These are phyloP conservation scores for Falco naumanni DNA, from an alignment of 2,797 vertebrate species.

Conservation along the genomic window DNA sequence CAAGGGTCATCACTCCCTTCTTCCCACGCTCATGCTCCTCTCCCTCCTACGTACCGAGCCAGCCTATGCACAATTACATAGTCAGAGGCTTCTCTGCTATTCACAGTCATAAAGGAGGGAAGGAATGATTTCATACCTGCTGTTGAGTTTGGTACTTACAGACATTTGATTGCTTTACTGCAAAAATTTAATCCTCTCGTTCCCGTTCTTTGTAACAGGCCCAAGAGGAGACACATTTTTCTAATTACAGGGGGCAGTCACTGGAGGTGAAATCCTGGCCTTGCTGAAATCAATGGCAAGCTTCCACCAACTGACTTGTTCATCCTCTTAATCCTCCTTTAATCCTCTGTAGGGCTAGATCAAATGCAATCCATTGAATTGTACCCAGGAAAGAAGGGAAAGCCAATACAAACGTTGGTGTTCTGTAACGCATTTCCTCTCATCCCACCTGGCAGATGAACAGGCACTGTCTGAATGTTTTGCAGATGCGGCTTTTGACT, in stretches of 20 bases:
- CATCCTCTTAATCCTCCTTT: slow-evolving; percentile 34
- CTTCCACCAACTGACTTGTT: slow-evolving; percentile 16
- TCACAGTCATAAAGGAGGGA: neutral
- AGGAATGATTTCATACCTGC: neutral
- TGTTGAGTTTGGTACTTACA: neutral
- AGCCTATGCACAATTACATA: neutral
- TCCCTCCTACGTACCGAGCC: neutral
- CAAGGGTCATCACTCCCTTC: neutral
- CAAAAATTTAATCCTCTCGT: slow-evolving; percentile 18
- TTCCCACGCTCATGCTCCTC: accelerated
- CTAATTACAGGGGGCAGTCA: neutral
- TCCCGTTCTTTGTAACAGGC: neutral
- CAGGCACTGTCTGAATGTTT: neutral
- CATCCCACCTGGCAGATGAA: neutral
- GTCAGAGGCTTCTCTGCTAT: neutral
- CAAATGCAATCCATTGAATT: slow-evolving; percentile 11
- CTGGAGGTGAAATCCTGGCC: neutral
- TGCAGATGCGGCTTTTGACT: neutral
- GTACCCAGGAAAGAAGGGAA: neutral
- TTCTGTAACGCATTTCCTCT: neutral
- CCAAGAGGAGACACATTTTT: neutral
- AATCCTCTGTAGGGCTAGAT: slow-evolving; percentile 11
- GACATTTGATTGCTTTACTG: neutral
- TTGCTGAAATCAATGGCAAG: slow-evolving; percentile 17
- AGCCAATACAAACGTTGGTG: neutral